Evolutionary conservation across 2,113 vertebrate species (phyloP), one percentile per base, ranked within the genome.

Genomic region (Lycaon pictus): DNA sequence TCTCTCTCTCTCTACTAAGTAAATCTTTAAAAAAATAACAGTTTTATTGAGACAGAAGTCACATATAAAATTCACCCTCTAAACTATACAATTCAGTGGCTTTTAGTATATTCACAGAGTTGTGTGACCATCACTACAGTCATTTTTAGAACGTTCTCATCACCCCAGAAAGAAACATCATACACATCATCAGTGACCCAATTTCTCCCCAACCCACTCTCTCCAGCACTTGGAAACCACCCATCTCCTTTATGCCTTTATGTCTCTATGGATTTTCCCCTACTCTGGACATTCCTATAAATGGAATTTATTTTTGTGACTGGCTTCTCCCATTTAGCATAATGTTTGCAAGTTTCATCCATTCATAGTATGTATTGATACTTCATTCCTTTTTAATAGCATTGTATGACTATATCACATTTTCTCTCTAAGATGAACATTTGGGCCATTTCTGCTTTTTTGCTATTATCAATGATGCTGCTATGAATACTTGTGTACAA

Each of bases 41-140:
- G 15, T 32, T 69, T 80, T 77, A 67, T 76, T 56, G 62, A 76
- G 32, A 92, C 79, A 65, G 19, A 95, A 82, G 58, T 97, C 48
- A 83, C 2, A 37, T 77, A n/a, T 11, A 69, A 35, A 80, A 72
- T 35, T 72, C 12, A 84, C 22, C 37, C 67, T 35, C 32, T 60
- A 71, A 82, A 71, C 27, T 29, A 3, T 77, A 48, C 17, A 65
- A 16, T 3, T 71, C 32, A 53, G 0, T 93, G 35, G 0, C 22
- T 93, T 90, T 76, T 74, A 72, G 20, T 19, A 67, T 88, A 67
- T 37, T 48, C 67, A 43, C 56, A 69, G n/a, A 84, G 5, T 62
- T 79, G 29, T 37, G 2, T 82, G 62, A n/a, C 43, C 11, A 13
- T 71, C 37, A 96, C n/a, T 15, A 56, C 11, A 81, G 0, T 77